Evolutionary conservation across 2,797 vertebrate genomes (phyloP), one percentile per base, ranked within the genome.

Genomic region (Lindbergichthys nudifrons): DNA sequence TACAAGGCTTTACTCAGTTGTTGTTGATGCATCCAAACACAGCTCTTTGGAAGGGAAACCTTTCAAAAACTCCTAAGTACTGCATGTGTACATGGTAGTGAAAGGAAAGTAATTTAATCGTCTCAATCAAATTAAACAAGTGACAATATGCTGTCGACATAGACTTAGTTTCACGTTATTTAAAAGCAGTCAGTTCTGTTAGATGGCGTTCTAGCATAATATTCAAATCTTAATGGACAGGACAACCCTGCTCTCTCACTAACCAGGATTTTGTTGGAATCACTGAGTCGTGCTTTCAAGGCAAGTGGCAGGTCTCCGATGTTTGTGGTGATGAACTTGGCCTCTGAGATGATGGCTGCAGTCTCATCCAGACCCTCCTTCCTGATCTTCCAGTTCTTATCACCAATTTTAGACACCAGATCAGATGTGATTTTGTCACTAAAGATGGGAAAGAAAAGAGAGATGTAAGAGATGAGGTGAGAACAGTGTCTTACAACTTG

Each of bases 211-310:
- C 32, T 36, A 36, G 7, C 32, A 36, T 36, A 36, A 36, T 36
- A 8, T 36, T 8, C 6, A 36, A 36, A 9, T 36, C 32, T 36
- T 2, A 7, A 36, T 9, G 32, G 8, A n/a, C 47, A 62, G 10
- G 13, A 43, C 10, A 63, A 18, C 13, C 8, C 13, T n/a, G 21
- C 5, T 10, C 0, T 42, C 43, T 46, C 10, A 88, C 90, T 83
- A 90, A 98, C 98, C 96, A 99, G 93, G 79, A 99, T 97, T 89
- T 99, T 99, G 94, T 99, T 99, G 74, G 98, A 99, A 86, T 99
- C 98, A 43, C 92, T 79, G 16, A 99, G 98, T 52, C 98, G 96
- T 64, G 92, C 95, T 85, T 97, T 99, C 87, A 99, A 92, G 41
- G 96, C 95, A 92, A 95, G 61, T 47, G 96, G 93, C 85, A 99